Conservation (phyloP, 2,888 invertebrate species). For the Tipula lateralis region DNA sequence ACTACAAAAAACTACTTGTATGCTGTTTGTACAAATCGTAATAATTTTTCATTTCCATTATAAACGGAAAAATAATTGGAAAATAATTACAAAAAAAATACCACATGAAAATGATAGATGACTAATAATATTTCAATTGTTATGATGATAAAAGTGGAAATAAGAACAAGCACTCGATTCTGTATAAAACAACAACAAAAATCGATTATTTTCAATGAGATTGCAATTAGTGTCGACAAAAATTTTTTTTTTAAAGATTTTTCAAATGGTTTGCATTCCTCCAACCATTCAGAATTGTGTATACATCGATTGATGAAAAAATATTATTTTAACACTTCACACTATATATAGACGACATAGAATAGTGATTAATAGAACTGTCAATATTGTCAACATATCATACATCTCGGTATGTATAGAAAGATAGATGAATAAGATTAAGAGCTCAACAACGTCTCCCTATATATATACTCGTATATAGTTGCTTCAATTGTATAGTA, state of each 20-base stretch:
- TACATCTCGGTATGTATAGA: neutral
- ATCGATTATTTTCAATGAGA: slow-evolving; percentile 15
- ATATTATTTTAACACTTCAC: neutral
- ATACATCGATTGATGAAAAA: neutral
- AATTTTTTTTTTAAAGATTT: neutral
- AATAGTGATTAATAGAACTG: neutral
- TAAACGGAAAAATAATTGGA: neutral
- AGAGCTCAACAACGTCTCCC: too few species aligned
- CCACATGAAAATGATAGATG: neutral
- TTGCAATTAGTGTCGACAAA: neutral
- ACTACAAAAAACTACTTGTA: neutral
- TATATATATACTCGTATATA: too few species aligned
- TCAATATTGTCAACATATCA: slow-evolving; percentile 6
- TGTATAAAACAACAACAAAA: neutral
- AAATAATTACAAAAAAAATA: neutral
- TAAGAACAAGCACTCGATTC: neutral
- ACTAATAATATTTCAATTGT: neutral
- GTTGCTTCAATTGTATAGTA: neutral
- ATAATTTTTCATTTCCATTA: neutral
- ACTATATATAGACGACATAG: neutral
- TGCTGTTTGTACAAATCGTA: neutral
- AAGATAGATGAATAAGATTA: neutral
- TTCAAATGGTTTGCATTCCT: neutral
- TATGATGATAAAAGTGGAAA: neutral
- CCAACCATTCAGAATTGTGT: neutral